These are phyloP conservation scores for Podiceps cristatus DNA, from an alignment of 2,113 vertebrate species.

Conservation along the genomic window DNA sequence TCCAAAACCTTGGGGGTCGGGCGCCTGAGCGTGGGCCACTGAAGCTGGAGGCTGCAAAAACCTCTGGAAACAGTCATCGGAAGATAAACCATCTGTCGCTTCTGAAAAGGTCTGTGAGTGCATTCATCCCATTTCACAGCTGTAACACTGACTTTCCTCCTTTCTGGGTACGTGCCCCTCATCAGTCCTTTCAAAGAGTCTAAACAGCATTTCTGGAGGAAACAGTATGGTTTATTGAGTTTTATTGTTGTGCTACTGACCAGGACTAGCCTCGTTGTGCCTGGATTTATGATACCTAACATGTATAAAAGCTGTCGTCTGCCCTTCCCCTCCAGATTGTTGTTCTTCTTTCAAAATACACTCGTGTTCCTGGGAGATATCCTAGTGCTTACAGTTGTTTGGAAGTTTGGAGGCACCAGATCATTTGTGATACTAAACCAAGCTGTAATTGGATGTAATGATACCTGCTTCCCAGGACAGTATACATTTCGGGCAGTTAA, in stretches of 20 bases:
- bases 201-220: neutral
- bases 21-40: neutral
- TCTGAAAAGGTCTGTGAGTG: neutral
- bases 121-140: neutral
- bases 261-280: neutral
- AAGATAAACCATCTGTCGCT: neutral
- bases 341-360: neutral
- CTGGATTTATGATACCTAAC: neutral
- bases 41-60: neutral
- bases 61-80: neutral
- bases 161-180: neutral
- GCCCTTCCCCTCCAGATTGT: neutral
- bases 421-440: neutral
- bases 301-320: neutral
- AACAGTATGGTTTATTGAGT: neutral
- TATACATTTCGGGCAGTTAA: neutral
- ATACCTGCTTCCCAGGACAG: neutral
- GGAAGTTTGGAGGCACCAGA: neutral
- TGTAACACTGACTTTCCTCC: neutral
- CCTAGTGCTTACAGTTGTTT: neutral
- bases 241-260: neutral
- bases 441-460: neutral
- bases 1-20: neutral
- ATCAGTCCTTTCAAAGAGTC: neutral
- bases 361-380: neutral